Evolutionary conservation across 2,113 vertebrate genomes (phyloP).

Genomic region (Microcebus murinus): DNA sequence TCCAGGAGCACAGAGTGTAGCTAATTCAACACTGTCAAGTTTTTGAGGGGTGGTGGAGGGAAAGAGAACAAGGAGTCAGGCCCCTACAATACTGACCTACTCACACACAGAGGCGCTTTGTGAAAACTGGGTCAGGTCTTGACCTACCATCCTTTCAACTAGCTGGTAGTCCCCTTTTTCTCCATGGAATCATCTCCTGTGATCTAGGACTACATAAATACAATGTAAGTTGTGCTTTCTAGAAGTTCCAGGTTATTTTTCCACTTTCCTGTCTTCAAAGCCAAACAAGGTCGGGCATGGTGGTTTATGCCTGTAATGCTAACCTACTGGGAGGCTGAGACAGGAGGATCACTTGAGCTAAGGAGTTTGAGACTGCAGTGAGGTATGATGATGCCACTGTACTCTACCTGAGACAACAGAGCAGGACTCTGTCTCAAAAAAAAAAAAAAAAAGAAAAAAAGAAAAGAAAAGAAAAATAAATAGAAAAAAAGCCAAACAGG

Average conservation of each 20-base stretch:
- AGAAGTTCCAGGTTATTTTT: background rate
- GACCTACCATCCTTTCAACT: background rate
- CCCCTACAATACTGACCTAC: background rate
- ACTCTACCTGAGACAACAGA: too few species aligned
- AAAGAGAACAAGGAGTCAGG: background rate
- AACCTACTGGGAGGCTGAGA: background rate
- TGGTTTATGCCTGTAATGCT: background rate
- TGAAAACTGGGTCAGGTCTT: background rate
- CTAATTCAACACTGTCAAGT: background rate
- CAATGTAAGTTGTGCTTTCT: background rate
- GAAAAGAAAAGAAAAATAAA: background rate
- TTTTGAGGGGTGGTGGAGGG: background rate
- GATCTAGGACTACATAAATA: too few species aligned
- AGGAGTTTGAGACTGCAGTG: background rate
- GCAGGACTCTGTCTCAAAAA: too few species aligned
- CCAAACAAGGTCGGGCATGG: background rate
- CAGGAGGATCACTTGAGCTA: background rate
- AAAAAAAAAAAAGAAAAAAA: too few species aligned
- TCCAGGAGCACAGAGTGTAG: background rate
- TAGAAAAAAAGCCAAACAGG: background rate
- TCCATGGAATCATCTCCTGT: background rate
- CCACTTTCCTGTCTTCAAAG: constrained; percentile 7
- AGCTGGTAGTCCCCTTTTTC: background rate
- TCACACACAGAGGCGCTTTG: background rate
- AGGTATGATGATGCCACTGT: too few species aligned